These are phyloP conservation scores for Acomys russatus DNA, from an alignment of 2,797 vertebrate species.

Conservation along the genomic window DNA sequence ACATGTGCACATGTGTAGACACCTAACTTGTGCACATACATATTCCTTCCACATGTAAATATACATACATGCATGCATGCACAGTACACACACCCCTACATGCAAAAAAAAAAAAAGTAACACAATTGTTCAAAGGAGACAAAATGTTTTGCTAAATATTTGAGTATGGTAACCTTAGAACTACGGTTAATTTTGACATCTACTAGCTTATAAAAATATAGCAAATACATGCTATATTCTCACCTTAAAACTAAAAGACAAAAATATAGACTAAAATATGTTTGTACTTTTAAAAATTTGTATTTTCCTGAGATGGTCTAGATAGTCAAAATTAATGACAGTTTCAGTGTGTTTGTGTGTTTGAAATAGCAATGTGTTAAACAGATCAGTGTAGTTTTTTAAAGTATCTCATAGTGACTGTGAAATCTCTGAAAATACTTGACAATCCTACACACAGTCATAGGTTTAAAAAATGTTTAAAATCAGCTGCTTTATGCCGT, in stretches of 20 bases:
- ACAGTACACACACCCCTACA: background rate
- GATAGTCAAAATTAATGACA: slow-evolving; percentile 18
- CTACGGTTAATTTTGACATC: slow-evolving; percentile 35
- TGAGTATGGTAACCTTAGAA: slow-evolving; percentile 41
- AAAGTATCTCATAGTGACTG: background rate
- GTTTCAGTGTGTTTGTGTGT: background rate
- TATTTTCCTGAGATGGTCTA: background rate
- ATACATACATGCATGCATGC: background rate
- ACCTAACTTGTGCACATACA: background rate
- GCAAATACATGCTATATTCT: background rate
- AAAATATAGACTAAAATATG: background rate
- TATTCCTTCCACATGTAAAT: background rate
- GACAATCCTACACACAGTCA: background rate
- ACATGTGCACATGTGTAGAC: background rate
- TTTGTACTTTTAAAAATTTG: background rate
- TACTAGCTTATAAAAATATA: background rate
- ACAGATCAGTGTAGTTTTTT: background rate
- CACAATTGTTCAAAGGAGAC: background rate
- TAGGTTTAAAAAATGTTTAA: background rate
- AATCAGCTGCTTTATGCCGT: background rate
- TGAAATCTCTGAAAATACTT: background rate
- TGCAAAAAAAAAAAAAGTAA: background rate
- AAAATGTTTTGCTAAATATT: slow-evolving; percentile 57
- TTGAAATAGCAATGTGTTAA: background rate
- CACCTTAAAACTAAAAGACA: slow-evolving; percentile 26